A percentile compares a stretch with the other conserved stretches of the same genome.
Conservation (phyloP, 2,113 vertebrate species). For the Menura novaehollandiae region DNA sequence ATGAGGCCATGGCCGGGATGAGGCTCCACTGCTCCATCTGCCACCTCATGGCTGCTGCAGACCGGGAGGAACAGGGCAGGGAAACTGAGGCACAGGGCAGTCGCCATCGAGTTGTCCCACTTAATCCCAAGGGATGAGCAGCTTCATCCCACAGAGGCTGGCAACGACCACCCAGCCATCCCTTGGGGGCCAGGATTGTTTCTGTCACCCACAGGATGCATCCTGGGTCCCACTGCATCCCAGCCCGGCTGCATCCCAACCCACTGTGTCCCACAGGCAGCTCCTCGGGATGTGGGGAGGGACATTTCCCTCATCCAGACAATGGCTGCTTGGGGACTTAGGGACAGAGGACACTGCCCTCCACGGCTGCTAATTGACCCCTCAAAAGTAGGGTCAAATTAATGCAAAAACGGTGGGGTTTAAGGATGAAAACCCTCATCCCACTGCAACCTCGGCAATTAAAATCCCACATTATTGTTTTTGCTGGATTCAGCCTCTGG, state of each 20-base stretch:
- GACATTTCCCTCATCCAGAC: background rate
- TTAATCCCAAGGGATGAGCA: background rate
- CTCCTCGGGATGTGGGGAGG: background rate
- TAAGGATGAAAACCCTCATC: background rate
- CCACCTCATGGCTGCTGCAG: background rate
- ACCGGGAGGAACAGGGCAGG: background rate
- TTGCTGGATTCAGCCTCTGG: background rate
- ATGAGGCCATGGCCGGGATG: background rate
- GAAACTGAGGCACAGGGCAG: background rate
- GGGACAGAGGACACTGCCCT: background rate
- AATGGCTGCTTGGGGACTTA: too few relatives aligned
- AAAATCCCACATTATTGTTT: background rate
- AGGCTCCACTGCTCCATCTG: accelerated
- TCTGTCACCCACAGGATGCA: background rate
- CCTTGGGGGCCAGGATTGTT: background rate
- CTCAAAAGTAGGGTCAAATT: background rate
- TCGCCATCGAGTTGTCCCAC: accelerated
- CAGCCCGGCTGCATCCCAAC: accelerated
- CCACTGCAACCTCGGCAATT: accelerated
- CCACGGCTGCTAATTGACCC: accelerated
- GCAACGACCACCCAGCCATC: accelerated
- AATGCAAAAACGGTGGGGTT: accelerated
- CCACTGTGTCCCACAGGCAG: background rate
- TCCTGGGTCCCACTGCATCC: background rate
- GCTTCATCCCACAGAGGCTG: background rate